Percentiles rank a stretch among this genome's conserved stretches.
phyloP scores from a whole-genome alignment of 2,888 invertebrate genomes.

The Napeogenes sylphis region DNA sequence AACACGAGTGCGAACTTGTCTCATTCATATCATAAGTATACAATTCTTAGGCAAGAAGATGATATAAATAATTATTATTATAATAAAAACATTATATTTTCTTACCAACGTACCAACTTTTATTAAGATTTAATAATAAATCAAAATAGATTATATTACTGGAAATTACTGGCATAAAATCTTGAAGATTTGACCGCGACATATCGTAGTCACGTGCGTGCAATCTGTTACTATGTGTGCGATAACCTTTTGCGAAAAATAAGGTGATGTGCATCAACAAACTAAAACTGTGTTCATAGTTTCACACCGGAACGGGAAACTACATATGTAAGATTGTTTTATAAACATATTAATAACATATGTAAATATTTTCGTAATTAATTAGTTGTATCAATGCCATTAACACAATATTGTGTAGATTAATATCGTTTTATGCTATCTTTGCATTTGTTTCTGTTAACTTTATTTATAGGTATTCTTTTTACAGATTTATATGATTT shows the following conservation, averaged over 20 bases:
- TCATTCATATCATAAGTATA: no score
- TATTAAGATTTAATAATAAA: not conserved
- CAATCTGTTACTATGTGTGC: conserved; percentile 21
- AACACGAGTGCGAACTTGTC: no score
- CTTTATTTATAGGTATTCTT: not conserved
- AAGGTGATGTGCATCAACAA: conserved; percentile 19
- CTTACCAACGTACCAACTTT: not conserved
- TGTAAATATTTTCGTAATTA: conserved; percentile 18
- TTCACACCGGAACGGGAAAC: conserved; percentile 5
- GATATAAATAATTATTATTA: no score
- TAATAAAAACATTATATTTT: no score
- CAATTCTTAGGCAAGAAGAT: no score
- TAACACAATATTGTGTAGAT: conserved; percentile 1
- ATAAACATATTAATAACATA: conserved; percentile 18
- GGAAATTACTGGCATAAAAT: conserved; percentile 2
- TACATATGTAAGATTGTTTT: conserved; percentile 18
- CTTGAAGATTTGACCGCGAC: conserved; percentile 5
- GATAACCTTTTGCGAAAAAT: conserved; percentile 24
- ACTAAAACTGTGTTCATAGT: not conserved
- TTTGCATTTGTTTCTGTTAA: not conserved
- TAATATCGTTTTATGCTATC: conserved; percentile 3
- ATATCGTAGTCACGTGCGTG: conserved; percentile 7
- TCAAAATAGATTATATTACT: not conserved
- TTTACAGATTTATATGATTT: not conserved
- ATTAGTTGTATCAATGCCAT: conserved; percentile 9